phyloP scores from a whole-genome alignment of 2,888 invertebrate genomes.

The Polietes domitor region DNA sequence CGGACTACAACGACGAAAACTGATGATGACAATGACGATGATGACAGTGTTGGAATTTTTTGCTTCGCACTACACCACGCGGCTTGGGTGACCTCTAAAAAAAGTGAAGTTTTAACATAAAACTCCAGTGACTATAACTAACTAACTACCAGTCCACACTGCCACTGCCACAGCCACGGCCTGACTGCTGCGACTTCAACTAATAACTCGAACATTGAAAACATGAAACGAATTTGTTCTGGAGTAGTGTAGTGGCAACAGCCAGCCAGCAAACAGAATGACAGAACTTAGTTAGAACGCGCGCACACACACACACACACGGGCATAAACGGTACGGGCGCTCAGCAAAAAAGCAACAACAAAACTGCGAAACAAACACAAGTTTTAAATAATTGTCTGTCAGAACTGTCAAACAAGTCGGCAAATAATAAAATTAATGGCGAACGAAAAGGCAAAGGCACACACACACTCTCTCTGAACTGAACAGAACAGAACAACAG shows the following conservation, averaged over 20 bases:
- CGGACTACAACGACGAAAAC: slow-evolving; percentile 25
- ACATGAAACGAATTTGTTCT: slow-evolving; percentile 38
- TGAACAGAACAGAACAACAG: background rate
- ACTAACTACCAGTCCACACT: slow-evolving; percentile 14
- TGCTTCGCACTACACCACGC: slow-evolving; percentile 27
- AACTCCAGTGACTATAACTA: slow-evolving; percentile 15
- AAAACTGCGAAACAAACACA: slow-evolving; percentile 76
- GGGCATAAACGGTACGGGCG: background rate
- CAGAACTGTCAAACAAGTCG: slow-evolving; percentile 82
- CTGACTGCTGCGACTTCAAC: slow-evolving; percentile 43
- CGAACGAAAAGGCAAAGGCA: slow-evolving; percentile 45
- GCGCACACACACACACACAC: background rate
- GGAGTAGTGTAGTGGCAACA: slow-evolving; percentile 21
- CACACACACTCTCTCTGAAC: background rate
- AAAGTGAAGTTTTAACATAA: slow-evolving; percentile 61
- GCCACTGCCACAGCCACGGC: slow-evolving; percentile 12
- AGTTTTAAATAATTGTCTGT: slow-evolving; percentile 82
- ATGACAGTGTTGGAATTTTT: slow-evolving; percentile 27
- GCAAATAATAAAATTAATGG: slow-evolving; percentile 81
- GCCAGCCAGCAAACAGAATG: slow-evolving; percentile 40
- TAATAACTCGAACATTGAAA: slow-evolving; percentile 62
- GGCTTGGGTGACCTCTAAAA: slow-evolving; percentile 61
- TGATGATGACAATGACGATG: slow-evolving; percentile 34
- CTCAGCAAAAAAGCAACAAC: slow-evolving; percentile 18
- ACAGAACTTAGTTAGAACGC: slow-evolving; percentile 34